Conservation (phyloP, 2,888 invertebrate species). For the Carpatolechia fugitivella region DNA sequence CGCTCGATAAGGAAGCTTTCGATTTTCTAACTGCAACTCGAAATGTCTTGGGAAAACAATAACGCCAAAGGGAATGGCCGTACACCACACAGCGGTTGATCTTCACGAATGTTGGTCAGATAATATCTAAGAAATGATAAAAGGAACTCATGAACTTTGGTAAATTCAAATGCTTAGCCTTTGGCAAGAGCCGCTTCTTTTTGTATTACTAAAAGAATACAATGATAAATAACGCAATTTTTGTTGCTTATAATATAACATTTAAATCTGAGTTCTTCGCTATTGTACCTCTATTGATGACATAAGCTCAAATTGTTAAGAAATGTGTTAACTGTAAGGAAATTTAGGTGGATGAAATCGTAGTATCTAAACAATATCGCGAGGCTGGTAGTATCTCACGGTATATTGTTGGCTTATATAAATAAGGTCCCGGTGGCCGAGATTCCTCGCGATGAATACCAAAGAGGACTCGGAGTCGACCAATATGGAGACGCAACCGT, state of each 20-base stretch:
- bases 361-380: constrained; percentile 1
- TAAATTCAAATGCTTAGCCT: neutral
- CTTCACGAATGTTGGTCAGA: constrained; percentile 2
- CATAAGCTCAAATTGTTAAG: neutral
- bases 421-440: constrained; percentile 47
- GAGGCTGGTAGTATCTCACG: constrained; percentile 43
- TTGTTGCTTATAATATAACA: too few relatives aligned
- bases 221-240: neutral
- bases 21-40: constrained; percentile 39
- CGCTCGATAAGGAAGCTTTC: constrained; percentile 34
- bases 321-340: neutral
- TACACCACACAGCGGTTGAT: constrained; percentile 4
- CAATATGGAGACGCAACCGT: constrained; percentile 34
- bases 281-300: neutral
- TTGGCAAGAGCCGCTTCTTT: neutral
- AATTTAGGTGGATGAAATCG: neutral
- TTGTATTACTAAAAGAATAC: too few relatives aligned
- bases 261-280: neutral
- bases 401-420: constrained; percentile 37
- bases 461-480: constrained; percentile 26
- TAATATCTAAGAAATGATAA: constrained; percentile 1
- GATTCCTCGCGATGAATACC: constrained; percentile 52
- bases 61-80: constrained; percentile 31
- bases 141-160: neutral
- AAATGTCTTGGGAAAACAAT: constrained; percentile 46